phyloP scores from a whole-genome alignment of 2,113 vertebrate species.

The Sturnus vulgaris region DNA sequence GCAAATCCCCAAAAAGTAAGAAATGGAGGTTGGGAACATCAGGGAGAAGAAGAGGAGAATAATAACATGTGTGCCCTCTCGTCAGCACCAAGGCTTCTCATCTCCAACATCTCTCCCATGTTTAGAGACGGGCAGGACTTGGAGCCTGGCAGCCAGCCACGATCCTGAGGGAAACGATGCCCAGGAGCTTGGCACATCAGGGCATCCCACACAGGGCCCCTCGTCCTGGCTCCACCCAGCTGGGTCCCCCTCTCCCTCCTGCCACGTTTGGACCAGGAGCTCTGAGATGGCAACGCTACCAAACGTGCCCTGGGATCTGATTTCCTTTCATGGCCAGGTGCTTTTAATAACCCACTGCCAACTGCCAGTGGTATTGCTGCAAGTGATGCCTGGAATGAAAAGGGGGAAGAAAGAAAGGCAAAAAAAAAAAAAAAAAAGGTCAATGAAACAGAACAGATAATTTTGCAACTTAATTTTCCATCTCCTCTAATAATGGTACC shows the following conservation, averaged over 20 bases:
- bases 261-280: not conserved
- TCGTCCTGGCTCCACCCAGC: rapidly evolving
- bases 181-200: not conserved
- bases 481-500: constrained; percentile 75
- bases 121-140: not conserved
- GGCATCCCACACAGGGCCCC: not conserved
- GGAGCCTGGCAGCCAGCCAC: rapidly evolving
- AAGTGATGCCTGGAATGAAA: constrained; percentile 39
- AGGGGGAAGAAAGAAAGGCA: not conserved
- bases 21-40: not conserved
- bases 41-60: not conserved
- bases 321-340: constrained; percentile 61
- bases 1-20: not conserved
- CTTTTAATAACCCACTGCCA: constrained; percentile 12
- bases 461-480: constrained; percentile 71
- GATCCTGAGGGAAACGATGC: rapidly evolving
- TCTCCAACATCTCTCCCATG: not conserved
- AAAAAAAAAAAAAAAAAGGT: not conserved
- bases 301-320: not conserved
- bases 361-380: not conserved
- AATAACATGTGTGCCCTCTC: not conserved
- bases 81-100: not conserved
- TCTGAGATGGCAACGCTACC: not conserved
- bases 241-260: not conserved
- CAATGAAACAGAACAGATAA: constrained; percentile 58